Percentiles rank a stretch among this genome's conserved stretches.
phyloP scores from a whole-genome alignment of 2,888 invertebrate genomes.

The Sepioteuthis lessoniana region DNA sequence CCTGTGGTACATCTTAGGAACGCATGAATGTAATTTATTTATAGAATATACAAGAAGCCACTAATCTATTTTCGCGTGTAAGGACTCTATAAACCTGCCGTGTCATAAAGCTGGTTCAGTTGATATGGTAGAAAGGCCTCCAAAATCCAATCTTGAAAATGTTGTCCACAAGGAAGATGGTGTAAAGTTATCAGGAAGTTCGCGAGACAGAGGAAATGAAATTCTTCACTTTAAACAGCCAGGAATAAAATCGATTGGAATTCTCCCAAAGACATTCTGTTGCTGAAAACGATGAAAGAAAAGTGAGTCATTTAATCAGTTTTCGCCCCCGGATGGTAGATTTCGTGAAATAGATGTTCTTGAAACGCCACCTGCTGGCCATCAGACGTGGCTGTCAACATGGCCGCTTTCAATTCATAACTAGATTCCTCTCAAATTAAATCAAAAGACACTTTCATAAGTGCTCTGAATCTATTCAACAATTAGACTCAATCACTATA shows the following conservation, averaged over 20 bases:
- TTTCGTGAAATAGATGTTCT: background rate
- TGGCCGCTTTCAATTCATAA: background rate
- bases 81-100: too few species aligned
- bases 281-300: background rate
- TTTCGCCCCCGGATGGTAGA: background rate
- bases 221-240: background rate
- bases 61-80: too few species aligned
- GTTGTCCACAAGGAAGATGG: background rate
- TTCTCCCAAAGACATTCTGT: background rate
- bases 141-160: background rate
- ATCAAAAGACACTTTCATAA: too few species aligned
- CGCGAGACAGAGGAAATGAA: background rate
- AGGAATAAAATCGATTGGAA: background rate
- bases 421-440: background rate
- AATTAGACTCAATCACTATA: too few species aligned
- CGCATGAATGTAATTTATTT: too few species aligned
- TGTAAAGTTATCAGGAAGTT: background rate
- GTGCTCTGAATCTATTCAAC: too few species aligned
- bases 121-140: too few species aligned
- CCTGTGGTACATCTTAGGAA: too few species aligned
- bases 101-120: too few species aligned
- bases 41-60: too few species aligned
- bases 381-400: background rate
- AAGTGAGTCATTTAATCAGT: background rate
- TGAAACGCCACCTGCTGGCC: background rate